A percentile compares a stretch with the other conserved stretches of the same genome.
Evolutionary conservation across 2,888 invertebrate genomes (phyloP).

Genomic region (Amblyjoppa fuscipennis): DNA sequence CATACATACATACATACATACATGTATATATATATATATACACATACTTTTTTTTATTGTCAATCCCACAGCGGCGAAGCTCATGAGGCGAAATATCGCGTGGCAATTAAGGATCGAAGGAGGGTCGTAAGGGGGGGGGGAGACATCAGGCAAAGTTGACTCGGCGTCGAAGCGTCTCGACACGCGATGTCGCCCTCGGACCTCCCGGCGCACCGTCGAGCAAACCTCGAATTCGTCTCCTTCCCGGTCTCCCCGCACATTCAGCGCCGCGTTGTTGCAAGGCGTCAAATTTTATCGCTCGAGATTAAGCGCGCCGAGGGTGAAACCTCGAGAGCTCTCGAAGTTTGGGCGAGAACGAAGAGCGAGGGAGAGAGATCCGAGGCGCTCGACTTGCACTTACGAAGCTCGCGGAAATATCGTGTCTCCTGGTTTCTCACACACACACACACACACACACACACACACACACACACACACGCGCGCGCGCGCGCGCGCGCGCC

Average conservation of each 20-base stretch:
- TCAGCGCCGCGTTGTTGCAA: slow-evolving; percentile 10
- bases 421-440: not conserved
- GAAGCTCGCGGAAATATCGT: slow-evolving; percentile 38
- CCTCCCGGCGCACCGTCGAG: not conserved
- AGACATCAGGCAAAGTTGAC: not conserved
- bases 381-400: slow-evolving; percentile 28
- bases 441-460: not conserved
- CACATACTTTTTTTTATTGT: not conserved
- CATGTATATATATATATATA: not conserved
- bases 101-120: slow-evolving; percentile 45
- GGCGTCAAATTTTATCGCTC: slow-evolving; percentile 60
- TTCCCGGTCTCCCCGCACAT: not conserved
- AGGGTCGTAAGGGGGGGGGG: not conserved
- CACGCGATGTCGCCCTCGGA: slow-evolving; percentile 39
- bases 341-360: slow-evolving; percentile 37
- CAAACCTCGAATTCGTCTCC: slow-evolving; percentile 1
- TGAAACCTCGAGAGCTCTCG: slow-evolving; percentile 26
- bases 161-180: slow-evolving; percentile 39
- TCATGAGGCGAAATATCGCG: slow-evolving; percentile 23
- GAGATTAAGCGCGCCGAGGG: slow-evolving; percentile 45
- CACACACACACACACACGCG: not conserved
- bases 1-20: too few relatives aligned
- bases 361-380: slow-evolving; percentile 8
- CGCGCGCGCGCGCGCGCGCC: too few relatives aligned
- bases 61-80: not conserved